Base-by-base conservation (phyloP, 2,888 invertebrate genomes). In the Lucinisca nassula region DNA sequence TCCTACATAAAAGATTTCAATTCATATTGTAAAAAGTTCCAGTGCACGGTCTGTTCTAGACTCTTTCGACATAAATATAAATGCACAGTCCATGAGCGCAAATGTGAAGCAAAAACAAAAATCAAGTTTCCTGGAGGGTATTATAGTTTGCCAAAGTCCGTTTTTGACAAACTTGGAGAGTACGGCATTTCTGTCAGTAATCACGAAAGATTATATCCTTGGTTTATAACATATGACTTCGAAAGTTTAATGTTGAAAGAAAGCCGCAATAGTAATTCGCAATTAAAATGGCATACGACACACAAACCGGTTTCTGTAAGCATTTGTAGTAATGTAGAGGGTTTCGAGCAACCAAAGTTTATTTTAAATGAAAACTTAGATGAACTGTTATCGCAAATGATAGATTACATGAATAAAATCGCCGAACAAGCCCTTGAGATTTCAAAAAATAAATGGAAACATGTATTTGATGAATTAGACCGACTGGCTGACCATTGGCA, bases 221-320 rank as follows among this genome's bases (percentile, higher is more conserved):
- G 79, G 79, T 84, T 87, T 49, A 45, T 79, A 0, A 80, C 80
- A 4, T 87, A 49, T 35, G 82, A 87, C 30, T 72, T 84, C 67
- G 77, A 82, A 27, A 35, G n/a, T n/a, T n/a, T 67, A 12, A 32
- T 83, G 30, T 40, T 40, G 14, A 40, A 40, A 40, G 8, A 40
- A 40, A 40, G n/a, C n/a, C 40, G 14, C 40, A 40, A 40, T 6
- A 40, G 14, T 14, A 40, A 40, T 70, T 10, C 14, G 40, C 40
- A 35, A 30, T 51, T 40, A 10, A 40, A 6, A 40, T 10, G 14
- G 14, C 6, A 6, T 14, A 10, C 40, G 40, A 40, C 40, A 38
- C 87, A 84, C 35, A 30, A 45, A 6, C 87, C 84, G 10, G 72
- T 87, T 2, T 79, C 72, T 0, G 87, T 79, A 38, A 49, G 76